Evolutionary conservation across 2,888 invertebrate species (phyloP), one percentile per base, ranked within the genome.

Genomic region (Seladonia tumulorum): DNA sequence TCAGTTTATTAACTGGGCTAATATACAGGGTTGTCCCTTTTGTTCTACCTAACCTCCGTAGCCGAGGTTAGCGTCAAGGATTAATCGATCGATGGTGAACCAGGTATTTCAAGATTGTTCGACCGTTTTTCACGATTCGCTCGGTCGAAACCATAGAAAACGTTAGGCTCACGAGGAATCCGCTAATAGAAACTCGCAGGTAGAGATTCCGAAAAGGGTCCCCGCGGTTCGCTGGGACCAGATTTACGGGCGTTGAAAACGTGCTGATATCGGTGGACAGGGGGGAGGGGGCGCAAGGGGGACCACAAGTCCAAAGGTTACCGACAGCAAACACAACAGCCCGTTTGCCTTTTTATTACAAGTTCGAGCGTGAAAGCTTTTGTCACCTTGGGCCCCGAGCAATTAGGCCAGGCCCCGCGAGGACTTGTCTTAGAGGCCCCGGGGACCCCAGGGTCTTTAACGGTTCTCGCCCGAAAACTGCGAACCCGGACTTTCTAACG

Each of bases 161-260:
- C n/a, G 47, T 63, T 60, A 47, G 39, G 18, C 35, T 22, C 49
- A 18, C 25, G 35, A 79, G 18, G 49, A 79, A 86, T 87, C 76
- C 57, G 86, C 86, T 77, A 79, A 86, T 79, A 81, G 75, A 63
- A 80, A n/a, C 5, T 42, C 76, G 70, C 87, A 88, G 88, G 87
- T 85, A 88, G 82, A 79, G 82, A 79, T 82, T 72, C 84, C 60
- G 70, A 73, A 74, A 53, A 63, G 79, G 76, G 49, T 60, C 60
- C 60, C 68, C 75, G 45, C 70, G 39, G 25, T n/a, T 68, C 76
- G 79, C 35, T 22, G 66, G 81, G 72, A 70, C 76, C 47, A 82
- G 87, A 88, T 88, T 87, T 87, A 87, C 79, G 80, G 82, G 63
- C 47, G 73, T 45, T 39, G 68, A 53, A 83, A 74, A 76, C 66